Percentiles rank a stretch among this genome's conserved stretches.
These are phyloP conservation scores for Neolamprologus ventralis DNA, from an alignment of 2,113 vertebrate species.

Conservation along the genomic window DNA sequence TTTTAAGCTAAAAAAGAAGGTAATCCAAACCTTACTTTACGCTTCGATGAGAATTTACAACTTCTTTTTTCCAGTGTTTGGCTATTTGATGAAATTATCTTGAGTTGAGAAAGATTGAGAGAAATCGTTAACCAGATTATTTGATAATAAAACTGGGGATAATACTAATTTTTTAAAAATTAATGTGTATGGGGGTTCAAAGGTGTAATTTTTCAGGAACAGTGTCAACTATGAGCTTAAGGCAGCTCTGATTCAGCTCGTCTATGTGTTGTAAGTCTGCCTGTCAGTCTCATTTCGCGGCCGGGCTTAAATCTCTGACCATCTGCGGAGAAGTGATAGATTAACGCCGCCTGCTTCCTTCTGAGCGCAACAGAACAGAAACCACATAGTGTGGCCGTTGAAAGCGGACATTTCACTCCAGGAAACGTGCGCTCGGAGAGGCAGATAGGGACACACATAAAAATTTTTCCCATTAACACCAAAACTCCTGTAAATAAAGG, in stretches of 20 bases:
- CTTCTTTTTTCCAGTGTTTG: background rate
- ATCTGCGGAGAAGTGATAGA: slow-evolving; percentile 17
- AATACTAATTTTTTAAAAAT: fast-evolving
- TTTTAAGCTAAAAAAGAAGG: background rate
- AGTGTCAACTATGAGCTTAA: background rate
- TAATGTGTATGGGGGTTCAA: background rate
- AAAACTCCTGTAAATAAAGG: background rate
- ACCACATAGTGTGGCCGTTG: slow-evolving; percentile 21
- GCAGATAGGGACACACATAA: background rate
- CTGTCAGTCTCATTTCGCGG: background rate
- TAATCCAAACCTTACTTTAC: background rate
- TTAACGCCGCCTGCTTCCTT: slow-evolving; percentile 2
- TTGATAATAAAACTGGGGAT: background rate
- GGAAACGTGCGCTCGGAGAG: background rate
- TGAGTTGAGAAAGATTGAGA: background rate
- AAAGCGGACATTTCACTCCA: slow-evolving; percentile 41
- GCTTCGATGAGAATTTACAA: background rate
- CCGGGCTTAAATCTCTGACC: background rate
- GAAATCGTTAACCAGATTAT: fast-evolving
- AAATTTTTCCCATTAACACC: fast-evolving
- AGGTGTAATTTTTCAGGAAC: background rate
- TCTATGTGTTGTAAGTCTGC: background rate
- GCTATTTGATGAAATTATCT: background rate
- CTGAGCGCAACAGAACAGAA: slow-evolving; percentile 1
- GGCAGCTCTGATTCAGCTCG: background rate